These are phyloP conservation scores for Ia io DNA, from an alignment of 2,113 vertebrate genomes.

Conservation along the genomic window DNA sequence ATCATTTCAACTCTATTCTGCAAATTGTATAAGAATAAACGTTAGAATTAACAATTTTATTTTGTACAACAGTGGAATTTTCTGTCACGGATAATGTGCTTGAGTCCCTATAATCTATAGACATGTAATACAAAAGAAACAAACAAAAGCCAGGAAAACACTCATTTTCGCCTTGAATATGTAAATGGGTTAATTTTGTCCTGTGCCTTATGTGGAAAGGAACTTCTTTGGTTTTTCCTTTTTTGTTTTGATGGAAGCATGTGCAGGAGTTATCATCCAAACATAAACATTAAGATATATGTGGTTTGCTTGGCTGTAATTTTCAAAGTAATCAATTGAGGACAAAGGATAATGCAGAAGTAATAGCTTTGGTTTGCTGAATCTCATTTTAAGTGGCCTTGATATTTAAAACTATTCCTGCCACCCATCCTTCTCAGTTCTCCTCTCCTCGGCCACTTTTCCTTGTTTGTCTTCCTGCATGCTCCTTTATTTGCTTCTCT, in stretches of 20 bases:
- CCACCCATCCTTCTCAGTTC: conserved; percentile 52
- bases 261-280: conserved; percentile 80
- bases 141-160: conserved; percentile 82
- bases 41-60: conserved; percentile 91
- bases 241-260: conserved; percentile 79
- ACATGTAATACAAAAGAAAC: conserved; percentile 86
- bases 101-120: conserved; percentile 84
- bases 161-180: conserved; percentile 83
- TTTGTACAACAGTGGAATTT: conserved; percentile 93
- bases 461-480: conserved; percentile 79
- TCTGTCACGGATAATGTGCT: conserved; percentile 89
- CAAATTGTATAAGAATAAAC: conserved; percentile 90
- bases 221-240: conserved; percentile 80
- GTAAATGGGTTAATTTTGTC: conserved; percentile 94
- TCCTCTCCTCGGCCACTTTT: conserved; percentile 38
- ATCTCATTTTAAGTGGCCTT: conserved; percentile 77
- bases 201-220: conserved; percentile 98
- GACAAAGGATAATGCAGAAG: conserved; percentile 80
- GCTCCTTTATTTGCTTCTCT: conserved; percentile 80
- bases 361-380: conserved; percentile 72
- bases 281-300: conserved; percentile 68
- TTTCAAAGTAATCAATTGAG: conserved; percentile 78
- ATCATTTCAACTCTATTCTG: conserved; percentile 81
- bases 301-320: conserved; percentile 77
- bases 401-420: conserved; percentile 57